Evolutionary conservation across 2,113 vertebrate species (phyloP).

Genomic region (Psittacara wagleri): DNA sequence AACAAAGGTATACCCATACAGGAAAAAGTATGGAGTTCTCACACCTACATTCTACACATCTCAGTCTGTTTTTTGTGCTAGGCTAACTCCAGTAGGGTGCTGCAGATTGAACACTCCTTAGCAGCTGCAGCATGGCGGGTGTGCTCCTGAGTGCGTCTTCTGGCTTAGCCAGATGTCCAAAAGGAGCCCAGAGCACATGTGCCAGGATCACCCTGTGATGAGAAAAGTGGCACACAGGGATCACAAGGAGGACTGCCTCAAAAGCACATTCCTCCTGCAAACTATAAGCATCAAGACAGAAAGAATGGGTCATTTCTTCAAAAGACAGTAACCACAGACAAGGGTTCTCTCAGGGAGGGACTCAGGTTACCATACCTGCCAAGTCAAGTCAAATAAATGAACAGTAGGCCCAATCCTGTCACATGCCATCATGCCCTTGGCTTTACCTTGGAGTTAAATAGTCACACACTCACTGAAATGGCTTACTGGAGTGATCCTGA

Average conservation of each 20-base stretch:
- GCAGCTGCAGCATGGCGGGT: background rate
- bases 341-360: background rate
- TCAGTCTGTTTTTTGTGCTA: background rate
- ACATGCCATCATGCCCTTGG: background rate
- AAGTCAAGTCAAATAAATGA: background rate
- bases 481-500: background rate
- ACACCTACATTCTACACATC: background rate
- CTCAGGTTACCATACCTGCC: background rate
- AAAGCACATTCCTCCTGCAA: background rate
- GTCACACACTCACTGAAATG: background rate
- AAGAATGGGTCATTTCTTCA: background rate
- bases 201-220: background rate
- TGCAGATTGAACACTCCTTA: background rate
- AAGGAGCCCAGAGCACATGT: background rate
- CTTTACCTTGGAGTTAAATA: background rate
- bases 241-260: background rate
- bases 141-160: background rate
- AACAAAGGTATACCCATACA: background rate
- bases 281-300: background rate
- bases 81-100: background rate
- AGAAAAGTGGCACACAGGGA: accelerated
- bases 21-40: background rate
- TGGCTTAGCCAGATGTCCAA: background rate
- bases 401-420: background rate
- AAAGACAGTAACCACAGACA: background rate